Percentiles rank a stretch among this genome's conserved stretches.
Conservation (phyloP, 2,113 vertebrate species). For the Gorsachius goisagi region DNA sequence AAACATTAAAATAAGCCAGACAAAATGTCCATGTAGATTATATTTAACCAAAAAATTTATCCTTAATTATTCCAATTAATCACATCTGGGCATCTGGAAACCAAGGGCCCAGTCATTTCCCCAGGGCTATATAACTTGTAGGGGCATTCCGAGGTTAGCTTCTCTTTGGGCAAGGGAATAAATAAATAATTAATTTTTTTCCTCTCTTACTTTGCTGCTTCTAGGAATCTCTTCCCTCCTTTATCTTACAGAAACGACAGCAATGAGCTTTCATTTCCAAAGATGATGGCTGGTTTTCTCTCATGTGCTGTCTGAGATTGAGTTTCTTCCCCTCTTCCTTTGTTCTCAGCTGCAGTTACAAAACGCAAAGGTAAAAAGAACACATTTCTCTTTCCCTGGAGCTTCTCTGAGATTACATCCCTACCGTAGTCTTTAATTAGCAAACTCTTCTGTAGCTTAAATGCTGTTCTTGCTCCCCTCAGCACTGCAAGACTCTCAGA, state of each 20-base stretch:
- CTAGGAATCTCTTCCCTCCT: neutral
- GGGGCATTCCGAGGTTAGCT: neutral
- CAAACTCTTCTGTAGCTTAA: neutral
- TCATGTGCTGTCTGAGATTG: rapidly evolving
- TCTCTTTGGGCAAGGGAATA: neutral
- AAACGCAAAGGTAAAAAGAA: neutral
- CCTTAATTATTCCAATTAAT: neutral
- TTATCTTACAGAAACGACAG: neutral
- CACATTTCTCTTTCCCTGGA: neutral
- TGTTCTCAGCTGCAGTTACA: neutral
- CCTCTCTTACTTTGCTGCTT: neutral
- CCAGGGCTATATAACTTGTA: neutral
- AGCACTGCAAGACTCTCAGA: neutral
- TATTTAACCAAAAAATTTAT: neutral
- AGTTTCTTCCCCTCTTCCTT: neutral
- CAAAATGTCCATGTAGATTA: neutral
- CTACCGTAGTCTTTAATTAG: neutral
- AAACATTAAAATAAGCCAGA: neutral
- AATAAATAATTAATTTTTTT: no score
- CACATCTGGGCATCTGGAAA: neutral
- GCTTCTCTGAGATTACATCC: neutral
- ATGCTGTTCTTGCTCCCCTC: rapidly evolving
- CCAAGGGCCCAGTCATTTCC: neutral
- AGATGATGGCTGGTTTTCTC: neutral
- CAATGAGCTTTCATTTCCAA: neutral